phyloP scores from a whole-genome alignment of 2,113 vertebrate genomes.

The Cinclus cinclus region DNA sequence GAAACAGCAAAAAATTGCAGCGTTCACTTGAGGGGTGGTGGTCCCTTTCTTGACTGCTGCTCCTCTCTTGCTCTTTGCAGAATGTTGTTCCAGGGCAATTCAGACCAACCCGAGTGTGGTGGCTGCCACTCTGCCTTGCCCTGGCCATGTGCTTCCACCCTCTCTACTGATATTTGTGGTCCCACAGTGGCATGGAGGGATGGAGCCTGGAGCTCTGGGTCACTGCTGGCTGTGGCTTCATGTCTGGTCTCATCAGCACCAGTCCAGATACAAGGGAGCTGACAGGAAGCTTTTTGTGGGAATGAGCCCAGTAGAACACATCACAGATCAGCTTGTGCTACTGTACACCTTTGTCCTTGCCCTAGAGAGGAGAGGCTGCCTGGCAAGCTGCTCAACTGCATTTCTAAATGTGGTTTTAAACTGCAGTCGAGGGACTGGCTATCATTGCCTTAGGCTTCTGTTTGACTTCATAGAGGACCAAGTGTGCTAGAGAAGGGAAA shows the following conservation, averaged over 20 bases:
- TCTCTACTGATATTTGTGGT: not conserved
- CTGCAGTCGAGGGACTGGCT: not conserved
- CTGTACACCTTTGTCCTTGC: not conserved
- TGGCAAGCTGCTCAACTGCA: not conserved
- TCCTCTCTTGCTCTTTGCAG: not conserved
- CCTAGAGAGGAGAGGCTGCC: not conserved
- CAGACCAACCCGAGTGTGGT: not conserved
- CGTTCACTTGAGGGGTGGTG: not conserved
- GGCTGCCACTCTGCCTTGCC: not conserved
- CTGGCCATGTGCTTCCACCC: not conserved
- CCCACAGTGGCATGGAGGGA: not conserved
- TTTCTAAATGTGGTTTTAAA: not conserved
- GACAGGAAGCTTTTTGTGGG: not conserved
- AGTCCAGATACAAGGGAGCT: not conserved
- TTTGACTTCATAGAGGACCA: not conserved
- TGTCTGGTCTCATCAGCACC: not conserved
- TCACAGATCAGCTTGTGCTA: not conserved
- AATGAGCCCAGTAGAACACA: not conserved
- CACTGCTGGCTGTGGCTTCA: not conserved
- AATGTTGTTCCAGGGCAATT: not conserved
- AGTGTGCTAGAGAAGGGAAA: not conserved
- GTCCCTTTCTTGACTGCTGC: not conserved
- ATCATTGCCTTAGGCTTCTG: not conserved
- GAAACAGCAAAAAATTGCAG: not conserved
- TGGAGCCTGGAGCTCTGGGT: not conserved